Evolutionary conservation across 2,888 invertebrate species (phyloP), one percentile per base, ranked within the genome.

Genomic region (Sycophila texana): DNA sequence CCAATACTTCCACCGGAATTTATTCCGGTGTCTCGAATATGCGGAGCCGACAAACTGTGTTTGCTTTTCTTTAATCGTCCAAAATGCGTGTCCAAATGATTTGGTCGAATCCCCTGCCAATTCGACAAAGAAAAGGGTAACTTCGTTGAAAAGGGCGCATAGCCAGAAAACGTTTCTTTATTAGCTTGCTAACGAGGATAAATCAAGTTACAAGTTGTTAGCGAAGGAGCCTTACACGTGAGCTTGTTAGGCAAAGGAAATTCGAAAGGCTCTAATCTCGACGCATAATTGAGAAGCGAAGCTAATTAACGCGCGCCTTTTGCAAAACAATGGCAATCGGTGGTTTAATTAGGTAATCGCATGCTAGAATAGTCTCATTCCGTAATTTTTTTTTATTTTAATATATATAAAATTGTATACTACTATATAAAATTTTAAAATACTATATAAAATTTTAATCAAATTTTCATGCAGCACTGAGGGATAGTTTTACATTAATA

Each of bases 201-300:
- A 63, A 63, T 63, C 63, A 18, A 18, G 63, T 63, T 63, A 63
- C 63, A 18, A 63, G 63, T 63, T 14, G 63, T 63, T 63, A 63
- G 12, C n/a, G 57, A 39, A 39, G 39, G 39, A 39, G 39, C 39
- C 18, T 0, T 53, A 14, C 53, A 16, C 16, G 16, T n/a, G n/a
- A 14, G 53, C 53, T 53, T 16, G 39, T 16, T 30, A 12, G 30
- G 63, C 39, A 39, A 39, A 39, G 18, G 16, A 63, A 30, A 39
- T 63, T 63, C 63, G 63, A 63, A 63, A 63, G 39, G 39, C 18
- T 63, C 30, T 63, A 30, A 63, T 47, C 30, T 47, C 39, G 39
- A 63, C 39, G 30, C 18, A 39, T 63, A 63, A 39, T 63, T 63
- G 26, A 30, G n/a, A 39, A 39, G 63, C 63, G 18, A 18, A 4